phyloP scores from a whole-genome alignment of 2,888 invertebrate genomes.

The Tetragonisca angustula region DNA sequence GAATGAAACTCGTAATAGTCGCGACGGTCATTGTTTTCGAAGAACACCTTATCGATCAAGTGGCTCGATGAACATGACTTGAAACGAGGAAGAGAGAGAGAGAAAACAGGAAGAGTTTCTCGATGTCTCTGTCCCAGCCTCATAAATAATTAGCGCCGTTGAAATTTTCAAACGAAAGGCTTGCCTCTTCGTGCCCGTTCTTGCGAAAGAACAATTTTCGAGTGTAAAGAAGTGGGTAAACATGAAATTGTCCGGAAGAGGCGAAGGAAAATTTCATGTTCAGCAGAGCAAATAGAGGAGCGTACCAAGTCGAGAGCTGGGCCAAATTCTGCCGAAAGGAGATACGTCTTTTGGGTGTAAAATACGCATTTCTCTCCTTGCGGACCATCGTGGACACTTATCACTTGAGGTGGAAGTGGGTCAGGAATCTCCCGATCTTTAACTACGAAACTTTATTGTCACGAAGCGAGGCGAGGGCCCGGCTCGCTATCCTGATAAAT shows the following conservation, averaged over 20 bases:
- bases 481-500: slow-evolving; percentile 34
- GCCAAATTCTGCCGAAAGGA: slow-evolving; percentile 1
- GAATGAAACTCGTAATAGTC: slow-evolving; percentile 19
- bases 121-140: not conserved
- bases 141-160: not conserved
- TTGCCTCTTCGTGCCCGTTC: not conserved
- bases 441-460: slow-evolving; percentile 50
- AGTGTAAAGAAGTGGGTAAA: slow-evolving; percentile 12
- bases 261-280: not conserved
- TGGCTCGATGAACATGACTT: not conserved
- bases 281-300: slow-evolving; percentile 7
- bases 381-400: slow-evolving; percentile 24
- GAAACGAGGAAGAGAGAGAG: not conserved
- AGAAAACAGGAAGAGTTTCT: not conserved
- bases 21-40: slow-evolving; percentile 18
- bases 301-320: not conserved
- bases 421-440: slow-evolving; percentile 57
- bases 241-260: slow-evolving; percentile 12
- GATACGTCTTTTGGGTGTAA: not conserved
- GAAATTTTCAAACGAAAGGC: not conserved
- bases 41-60: slow-evolving; percentile 35
- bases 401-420: slow-evolving; percentile 50
- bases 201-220: not conserved
- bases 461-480: slow-evolving; percentile 15
- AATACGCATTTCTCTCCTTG: slow-evolving; percentile 27